Base-by-base conservation (phyloP, 1,140 invertebrate species). In the Piezodorus guildinii region DNA sequence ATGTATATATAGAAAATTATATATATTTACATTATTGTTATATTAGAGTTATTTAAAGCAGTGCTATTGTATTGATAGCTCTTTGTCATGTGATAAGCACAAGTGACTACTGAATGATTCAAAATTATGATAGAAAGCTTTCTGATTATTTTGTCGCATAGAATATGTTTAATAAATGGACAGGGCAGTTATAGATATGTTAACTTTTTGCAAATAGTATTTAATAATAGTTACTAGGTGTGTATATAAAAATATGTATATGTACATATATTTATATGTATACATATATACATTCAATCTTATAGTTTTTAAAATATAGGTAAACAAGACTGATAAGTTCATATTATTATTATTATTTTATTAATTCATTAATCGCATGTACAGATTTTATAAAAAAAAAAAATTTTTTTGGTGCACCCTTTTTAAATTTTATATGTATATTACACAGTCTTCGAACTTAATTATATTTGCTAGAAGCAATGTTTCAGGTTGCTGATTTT, bases 291-390 rank as follows among this genome's bases (percentile, higher is more conserved):
- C 21, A 64, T 58, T 64, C 62, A 30, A 60, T 60, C 39, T 51
- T 46, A 58, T 58, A 58, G 58, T 56, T 60, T 64, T 60, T 60
- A 46, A 64, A 60, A 64, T 64, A 58, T 64, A 64, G 63, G 63
- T 64, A 63, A 64, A 64, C n/a, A 64, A 64, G 63, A 64, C 63
- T 64, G 63, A 64, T 64, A 58, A 59, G 63, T 64, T 64, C 56
- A 60, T 64, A 64, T 64, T 63, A 49, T 52, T 52, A 17, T 21
- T 17, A 39, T 39, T 39, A 39, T 56, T 56, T 56, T 56, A 56
- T 56, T 56, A n/a, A 56, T 56, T 23, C 52, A 56, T 56, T 56
- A 16, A 23, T 56, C 17, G 52, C 52, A 56, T 56, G 52, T 56
- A 56, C 52, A 56, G 52, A 56, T 56, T 56, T 56, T 56, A 56